These are phyloP conservation scores for Drosophila picticornis DNA, from an alignment of 2,888 invertebrate species.

Conservation along the genomic window DNA sequence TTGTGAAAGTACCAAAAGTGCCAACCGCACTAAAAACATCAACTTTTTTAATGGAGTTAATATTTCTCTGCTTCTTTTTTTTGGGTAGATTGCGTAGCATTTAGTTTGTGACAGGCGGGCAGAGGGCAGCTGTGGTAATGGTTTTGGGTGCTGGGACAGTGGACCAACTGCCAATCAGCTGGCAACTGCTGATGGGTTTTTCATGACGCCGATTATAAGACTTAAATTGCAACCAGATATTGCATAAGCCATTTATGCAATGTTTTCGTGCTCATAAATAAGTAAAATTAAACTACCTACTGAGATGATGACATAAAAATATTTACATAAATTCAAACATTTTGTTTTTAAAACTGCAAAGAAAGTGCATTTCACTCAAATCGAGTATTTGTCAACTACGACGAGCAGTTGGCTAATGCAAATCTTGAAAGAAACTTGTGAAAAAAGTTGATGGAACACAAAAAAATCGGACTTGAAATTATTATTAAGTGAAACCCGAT, in stretches of 20 bases:
- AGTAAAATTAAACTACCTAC: constrained; percentile 3
- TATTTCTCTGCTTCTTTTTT: neutral
- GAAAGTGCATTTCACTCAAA: neutral
- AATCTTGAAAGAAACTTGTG: neutral
- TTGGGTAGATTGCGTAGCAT: constrained; percentile 31
- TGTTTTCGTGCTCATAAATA: neutral
- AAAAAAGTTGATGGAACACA: neutral
- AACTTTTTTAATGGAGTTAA: constrained; percentile 19
- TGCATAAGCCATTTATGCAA: constrained; percentile 27
- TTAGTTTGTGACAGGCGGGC: constrained; percentile 18
- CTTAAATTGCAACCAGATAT: constrained; percentile 26
- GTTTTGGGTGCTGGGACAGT: constrained; percentile 1
- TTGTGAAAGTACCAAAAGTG: constrained; percentile 41
- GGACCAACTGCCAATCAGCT: constrained; percentile 20
- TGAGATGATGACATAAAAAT: neutral
- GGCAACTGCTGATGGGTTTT: constrained; percentile 17
- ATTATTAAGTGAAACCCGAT: neutral
- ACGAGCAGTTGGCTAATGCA: neutral
- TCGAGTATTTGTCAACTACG: neutral
- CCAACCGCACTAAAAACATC: neutral
- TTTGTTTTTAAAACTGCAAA: neutral
- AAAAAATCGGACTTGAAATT: neutral
- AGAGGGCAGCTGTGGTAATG: neutral
- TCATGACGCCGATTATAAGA: constrained; percentile 30
- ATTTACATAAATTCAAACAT: neutral